Conservation (phyloP, 2,113 vertebrate genomes). For the Acanthisitta chloris region DNA sequence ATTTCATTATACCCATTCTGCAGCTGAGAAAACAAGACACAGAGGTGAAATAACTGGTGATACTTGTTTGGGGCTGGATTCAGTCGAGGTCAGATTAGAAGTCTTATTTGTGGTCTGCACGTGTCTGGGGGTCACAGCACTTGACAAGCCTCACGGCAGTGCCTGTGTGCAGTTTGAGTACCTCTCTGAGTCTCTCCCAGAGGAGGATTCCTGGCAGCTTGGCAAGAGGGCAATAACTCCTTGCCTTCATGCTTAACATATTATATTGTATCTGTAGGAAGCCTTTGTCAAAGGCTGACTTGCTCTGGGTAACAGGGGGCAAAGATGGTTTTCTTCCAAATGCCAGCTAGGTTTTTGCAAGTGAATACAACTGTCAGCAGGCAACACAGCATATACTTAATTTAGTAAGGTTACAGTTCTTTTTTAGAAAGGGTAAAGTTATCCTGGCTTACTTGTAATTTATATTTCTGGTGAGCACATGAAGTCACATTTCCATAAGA, state of each 20-base stretch:
- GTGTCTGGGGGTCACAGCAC: background rate
- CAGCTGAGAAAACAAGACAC: background rate
- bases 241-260: background rate
- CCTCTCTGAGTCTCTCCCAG: background rate
- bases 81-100: background rate
- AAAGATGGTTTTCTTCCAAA: background rate
- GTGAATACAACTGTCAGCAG: background rate
- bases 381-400: background rate
- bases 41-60: background rate
- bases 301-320: background rate
- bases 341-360: background rate
- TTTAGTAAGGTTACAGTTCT: background rate
- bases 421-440: background rate
- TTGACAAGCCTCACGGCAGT: background rate
- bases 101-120: background rate
- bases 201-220: background rate
- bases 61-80: background rate
- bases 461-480: background rate
- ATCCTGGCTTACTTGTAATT: background rate
- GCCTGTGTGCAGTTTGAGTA: background rate
- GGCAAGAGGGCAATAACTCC: background rate
- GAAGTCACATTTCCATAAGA: background rate
- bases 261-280: background rate
- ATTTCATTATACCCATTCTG: background rate
- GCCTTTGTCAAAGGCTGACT: background rate